A percentile compares a stretch with the other conserved stretches of the same genome.
Evolutionary conservation across 2,888 invertebrate genomes (phyloP).

Genomic region (Drosophila eohydei): DNA sequence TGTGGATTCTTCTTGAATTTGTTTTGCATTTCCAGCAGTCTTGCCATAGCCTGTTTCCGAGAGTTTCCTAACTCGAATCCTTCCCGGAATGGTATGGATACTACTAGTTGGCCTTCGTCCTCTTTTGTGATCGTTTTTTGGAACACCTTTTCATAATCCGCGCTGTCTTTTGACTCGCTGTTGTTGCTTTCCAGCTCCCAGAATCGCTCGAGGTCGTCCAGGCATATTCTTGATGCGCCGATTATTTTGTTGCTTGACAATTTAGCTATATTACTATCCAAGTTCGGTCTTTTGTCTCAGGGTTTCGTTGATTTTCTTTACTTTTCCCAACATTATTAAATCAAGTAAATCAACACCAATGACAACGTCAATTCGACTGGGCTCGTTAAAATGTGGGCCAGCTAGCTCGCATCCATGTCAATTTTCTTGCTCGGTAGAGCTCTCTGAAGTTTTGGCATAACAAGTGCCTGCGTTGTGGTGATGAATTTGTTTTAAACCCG

Average conservation of each 20-base stretch:
- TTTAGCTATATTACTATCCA: background rate
- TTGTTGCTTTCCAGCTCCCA: background rate
- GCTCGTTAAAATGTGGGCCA: too few relatives aligned
- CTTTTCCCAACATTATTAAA: too few relatives aligned
- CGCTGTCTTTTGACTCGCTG: background rate
- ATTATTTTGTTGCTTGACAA: background rate
- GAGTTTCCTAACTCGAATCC: slow-evolving; percentile 79
- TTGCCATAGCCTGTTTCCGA: too few relatives aligned
- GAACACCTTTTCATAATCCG: background rate
- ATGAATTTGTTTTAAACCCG: too few relatives aligned
- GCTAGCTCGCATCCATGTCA: too few relatives aligned
- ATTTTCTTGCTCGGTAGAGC: too few relatives aligned
- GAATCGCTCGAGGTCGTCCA: background rate
- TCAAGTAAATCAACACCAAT: background rate
- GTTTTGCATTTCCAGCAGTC: too few relatives aligned
- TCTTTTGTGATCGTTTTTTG: background rate
- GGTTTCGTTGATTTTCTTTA: too few relatives aligned
- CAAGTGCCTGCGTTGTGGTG: too few relatives aligned
- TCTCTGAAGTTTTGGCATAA: too few relatives aligned
- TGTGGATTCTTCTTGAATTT: too few relatives aligned
- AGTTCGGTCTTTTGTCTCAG: background rate
- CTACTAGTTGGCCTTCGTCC: too few relatives aligned
- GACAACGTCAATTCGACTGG: background rate
- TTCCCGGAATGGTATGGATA: slow-evolving; percentile 71
- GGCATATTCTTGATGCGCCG: background rate